These are phyloP conservation scores for Spheniscus mendiculus DNA, from an alignment of 2,113 vertebrate genomes.

Conservation along the genomic window DNA sequence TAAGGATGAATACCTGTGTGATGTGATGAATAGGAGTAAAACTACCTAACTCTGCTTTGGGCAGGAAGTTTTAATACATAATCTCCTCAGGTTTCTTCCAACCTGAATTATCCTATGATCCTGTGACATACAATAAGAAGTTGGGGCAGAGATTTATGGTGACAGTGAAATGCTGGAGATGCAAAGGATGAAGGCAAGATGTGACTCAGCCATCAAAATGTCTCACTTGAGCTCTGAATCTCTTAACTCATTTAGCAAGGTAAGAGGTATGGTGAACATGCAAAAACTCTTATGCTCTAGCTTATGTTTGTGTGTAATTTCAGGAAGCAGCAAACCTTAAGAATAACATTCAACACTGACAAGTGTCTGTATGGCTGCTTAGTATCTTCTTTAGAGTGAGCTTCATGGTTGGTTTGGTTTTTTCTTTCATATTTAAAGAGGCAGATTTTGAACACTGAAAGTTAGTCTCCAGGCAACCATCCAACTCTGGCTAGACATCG, in stretches of 20 bases:
- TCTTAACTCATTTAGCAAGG: neutral
- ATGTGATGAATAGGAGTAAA: neutral
- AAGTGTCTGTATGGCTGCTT: neutral
- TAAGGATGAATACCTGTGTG: neutral
- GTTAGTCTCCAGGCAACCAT: constrained; percentile 60
- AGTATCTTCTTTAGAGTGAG: neutral
- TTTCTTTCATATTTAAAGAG: neutral
- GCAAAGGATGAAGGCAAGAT: neutral
- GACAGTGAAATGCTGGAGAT: neutral
- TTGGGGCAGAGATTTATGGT: neutral
- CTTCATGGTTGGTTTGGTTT: neutral
- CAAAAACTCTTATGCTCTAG: neutral
- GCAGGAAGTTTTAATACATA: neutral
- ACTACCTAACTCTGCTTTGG: neutral
- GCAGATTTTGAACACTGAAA: neutral
- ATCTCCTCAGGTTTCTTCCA: neutral
- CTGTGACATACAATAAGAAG: neutral
- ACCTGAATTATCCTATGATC: neutral
- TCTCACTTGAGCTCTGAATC: neutral
- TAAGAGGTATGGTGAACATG: neutral
- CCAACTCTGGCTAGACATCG: constrained; percentile 39
- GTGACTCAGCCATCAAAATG: neutral
- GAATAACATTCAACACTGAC: neutral
- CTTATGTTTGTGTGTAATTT: neutral
- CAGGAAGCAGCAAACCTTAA: neutral